Conservation (phyloP, 2,113 vertebrate genomes). For the Bungarus multicinctus region DNA sequence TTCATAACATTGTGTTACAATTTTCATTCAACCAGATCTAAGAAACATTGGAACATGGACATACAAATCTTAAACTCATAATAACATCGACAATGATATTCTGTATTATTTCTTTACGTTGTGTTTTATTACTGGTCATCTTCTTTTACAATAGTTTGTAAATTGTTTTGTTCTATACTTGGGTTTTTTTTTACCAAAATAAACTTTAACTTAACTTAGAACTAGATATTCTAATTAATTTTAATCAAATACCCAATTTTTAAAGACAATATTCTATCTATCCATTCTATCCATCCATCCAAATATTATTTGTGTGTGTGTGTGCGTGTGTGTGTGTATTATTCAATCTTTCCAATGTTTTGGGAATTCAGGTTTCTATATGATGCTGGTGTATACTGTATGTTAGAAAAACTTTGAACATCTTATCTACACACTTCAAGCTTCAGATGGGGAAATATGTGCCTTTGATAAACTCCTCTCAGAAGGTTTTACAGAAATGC, state of each 20-base stretch:
- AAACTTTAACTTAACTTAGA: background rate
- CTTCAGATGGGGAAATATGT: background rate
- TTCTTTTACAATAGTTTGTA: background rate
- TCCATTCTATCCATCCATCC: background rate
- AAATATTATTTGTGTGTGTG: background rate
- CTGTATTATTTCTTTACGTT: background rate
- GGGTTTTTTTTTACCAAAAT: background rate
- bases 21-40: slow-evolving; percentile 43
- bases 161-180: background rate
- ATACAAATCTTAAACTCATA: background rate
- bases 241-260: background rate
- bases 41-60: background rate
- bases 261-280: background rate
- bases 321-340: background rate
- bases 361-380: background rate
- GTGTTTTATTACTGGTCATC: background rate
- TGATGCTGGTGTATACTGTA: background rate
- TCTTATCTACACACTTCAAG: background rate
- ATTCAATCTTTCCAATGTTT: background rate
- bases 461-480: background rate
- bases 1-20: background rate
- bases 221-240: background rate
- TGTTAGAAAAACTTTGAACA: background rate
- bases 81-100: background rate
- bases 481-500: background rate